Evolutionary conservation across 2,113 vertebrate species (phyloP), one percentile per base, ranked within the genome.

Genomic region (Mustela nigripes): DNA sequence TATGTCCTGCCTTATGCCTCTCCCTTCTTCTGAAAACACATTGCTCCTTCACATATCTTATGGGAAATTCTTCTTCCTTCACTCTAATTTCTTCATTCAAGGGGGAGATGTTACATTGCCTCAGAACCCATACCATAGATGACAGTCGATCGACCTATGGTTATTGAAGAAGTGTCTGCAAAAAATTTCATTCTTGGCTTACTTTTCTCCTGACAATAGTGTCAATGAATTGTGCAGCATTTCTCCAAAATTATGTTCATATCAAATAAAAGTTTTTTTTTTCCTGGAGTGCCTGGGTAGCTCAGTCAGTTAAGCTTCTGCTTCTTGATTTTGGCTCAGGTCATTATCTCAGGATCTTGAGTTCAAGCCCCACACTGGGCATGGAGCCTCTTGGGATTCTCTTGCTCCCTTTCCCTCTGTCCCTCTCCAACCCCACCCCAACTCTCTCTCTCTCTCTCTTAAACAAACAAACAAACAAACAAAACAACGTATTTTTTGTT

Each of bases 401-500:
- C 31, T 67, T 7, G 8, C 31, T n/a, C 31, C 65, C 31, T 67
- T 16, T 67, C 33, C 65, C 31, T n/a, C 65, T 67, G 33, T 33
- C 65, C 15, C 16, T n/a, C 5, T n/a, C 7, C 65, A 67, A 7
- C 65, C 4, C 11, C 28, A 31, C 5, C 5, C 28, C 26, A 67
- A 67, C 33, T n/a, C 15, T 67, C 4, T 26, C 28, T 33, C 63
- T 65, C 28, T 33, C 31, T 14, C 56, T 19, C 5, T 50, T 50
- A 14, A 58, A 33, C 16, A 67, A 33, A 63, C 24, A 62, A 62
- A 62, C 7, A 62, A 26, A 62, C 56, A 71, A 83, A 97, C 56
- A 88, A 39, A 83, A 97, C 60, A 88, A 82, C 60, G 22, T 91
- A 71, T 62, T 67, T 76, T 82, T 96, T 33, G 19, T 98, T 67